These are phyloP conservation scores for Alviniconcha marisindica DNA, from an alignment of 1,140 invertebrate species.

Conservation along the genomic window DNA sequence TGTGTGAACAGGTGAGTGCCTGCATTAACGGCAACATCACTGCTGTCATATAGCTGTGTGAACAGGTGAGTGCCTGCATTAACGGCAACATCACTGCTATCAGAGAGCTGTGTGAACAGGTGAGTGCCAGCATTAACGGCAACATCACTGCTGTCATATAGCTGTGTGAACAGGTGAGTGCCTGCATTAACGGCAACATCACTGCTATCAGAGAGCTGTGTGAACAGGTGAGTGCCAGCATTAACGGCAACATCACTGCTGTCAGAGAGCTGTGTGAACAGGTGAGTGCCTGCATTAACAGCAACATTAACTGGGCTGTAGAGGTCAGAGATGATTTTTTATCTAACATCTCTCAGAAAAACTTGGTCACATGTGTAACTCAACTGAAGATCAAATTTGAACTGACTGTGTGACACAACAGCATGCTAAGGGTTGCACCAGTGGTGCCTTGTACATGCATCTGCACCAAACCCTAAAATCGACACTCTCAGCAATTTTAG, in stretches of 20 bases:
- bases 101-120: constrained; percentile 83
- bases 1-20: constrained; percentile 81
- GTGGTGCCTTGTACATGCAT: too few relatives aligned
- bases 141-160: constrained; percentile 86
- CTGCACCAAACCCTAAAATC: too few relatives aligned
- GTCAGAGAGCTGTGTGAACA: constrained; percentile 83
- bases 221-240: too few relatives aligned
- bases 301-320: too few relatives aligned
- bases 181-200: constrained; percentile 87
- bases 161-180: constrained; percentile 83
- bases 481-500: neutral
- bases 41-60: constrained; percentile 81
- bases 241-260: constrained; percentile 91
- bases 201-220: constrained; percentile 82
- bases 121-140: constrained; percentile 89
- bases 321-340: too few relatives aligned
- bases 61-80: constrained; percentile 91
- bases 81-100: constrained; percentile 91
- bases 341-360: too few relatives aligned
- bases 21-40: constrained; percentile 92
- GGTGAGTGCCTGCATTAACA: too few relatives aligned
- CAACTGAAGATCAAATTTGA: too few relatives aligned
- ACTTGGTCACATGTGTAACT: too few relatives aligned
- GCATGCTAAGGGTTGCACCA: too few relatives aligned
- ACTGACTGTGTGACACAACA: too few relatives aligned